phyloP scores from a whole-genome alignment of 2,113 vertebrate species.

The Phocoena phocoena region DNA sequence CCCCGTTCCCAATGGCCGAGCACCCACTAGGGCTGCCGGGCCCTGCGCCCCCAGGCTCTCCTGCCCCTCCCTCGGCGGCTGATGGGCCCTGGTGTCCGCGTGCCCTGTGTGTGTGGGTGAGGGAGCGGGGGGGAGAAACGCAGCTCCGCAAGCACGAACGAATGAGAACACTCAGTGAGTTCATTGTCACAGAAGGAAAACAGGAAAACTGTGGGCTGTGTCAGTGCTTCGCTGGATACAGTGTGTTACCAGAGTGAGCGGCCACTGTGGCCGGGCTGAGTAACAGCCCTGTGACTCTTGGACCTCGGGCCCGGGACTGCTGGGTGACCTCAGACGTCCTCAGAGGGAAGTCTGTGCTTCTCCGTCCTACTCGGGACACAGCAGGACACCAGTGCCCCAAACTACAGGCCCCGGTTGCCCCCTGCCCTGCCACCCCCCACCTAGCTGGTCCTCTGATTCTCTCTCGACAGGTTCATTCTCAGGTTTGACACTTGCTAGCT shows the following conservation, averaged over 20 bases:
- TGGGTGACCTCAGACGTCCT: neutral
- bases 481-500: neutral
- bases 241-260: neutral
- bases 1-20: neutral
- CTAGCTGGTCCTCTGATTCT: neutral
- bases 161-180: neutral
- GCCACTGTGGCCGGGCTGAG: neutral
- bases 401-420: accelerated
- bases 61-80: accelerated
- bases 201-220: neutral
- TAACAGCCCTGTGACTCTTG: no score
- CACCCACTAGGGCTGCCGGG: accelerated
- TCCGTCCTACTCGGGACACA: accelerated
- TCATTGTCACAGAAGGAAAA: neutral
- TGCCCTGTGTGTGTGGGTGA: neutral
- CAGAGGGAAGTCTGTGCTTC: neutral
- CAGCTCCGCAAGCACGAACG: neutral
- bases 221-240: accelerated
- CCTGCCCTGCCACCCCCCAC: neutral
- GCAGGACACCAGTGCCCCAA: neutral
- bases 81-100: neutral
- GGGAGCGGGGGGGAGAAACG: neutral
- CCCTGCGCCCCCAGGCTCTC: neutral
- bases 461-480: neutral
- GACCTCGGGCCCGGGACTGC: neutral